Percentiles rank a stretch among this genome's conserved stretches.
These are phyloP conservation scores for Dichetophora obliterata DNA, from an alignment of 2,888 invertebrate genomes.

Conservation along the genomic window DNA sequence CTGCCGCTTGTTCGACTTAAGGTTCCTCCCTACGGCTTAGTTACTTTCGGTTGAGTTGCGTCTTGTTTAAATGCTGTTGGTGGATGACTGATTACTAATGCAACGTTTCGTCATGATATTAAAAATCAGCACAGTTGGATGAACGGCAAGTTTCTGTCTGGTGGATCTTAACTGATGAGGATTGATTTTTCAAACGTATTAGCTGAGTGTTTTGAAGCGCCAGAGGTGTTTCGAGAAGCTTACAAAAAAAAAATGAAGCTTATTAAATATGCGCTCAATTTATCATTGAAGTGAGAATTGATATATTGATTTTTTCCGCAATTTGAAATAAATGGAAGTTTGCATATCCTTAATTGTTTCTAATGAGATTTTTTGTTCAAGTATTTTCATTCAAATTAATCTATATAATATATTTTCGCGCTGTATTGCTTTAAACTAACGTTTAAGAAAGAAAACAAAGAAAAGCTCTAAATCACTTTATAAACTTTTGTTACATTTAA, in stretches of 20 bases:
- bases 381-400: too few relatives aligned
- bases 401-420: too few relatives aligned
- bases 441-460: too few relatives aligned
- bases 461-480: too few relatives aligned
- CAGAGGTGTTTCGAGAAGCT: too few relatives aligned
- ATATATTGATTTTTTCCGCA: conserved; percentile 21
- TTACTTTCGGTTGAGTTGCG: background rate
- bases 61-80: background rate
- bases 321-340: too few relatives aligned
- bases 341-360: too few relatives aligned
- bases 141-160: background rate
- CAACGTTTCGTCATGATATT: background rate
- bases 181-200: background rate
- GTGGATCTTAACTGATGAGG: background rate
- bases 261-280: background rate
- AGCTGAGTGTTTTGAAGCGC: too few relatives aligned
- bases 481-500: too few relatives aligned
- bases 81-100: background rate
- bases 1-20: too few relatives aligned
- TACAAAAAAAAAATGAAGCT: background rate
- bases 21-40: background rate
- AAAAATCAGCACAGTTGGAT: conserved; percentile 1
- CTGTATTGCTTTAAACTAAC: too few relatives aligned
- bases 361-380: too few relatives aligned
- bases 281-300: background rate